Percentiles rank a stretch among this genome's conserved stretches.
phyloP scores from a whole-genome alignment of 2,888 invertebrate species.

The Lithosia quadra region DNA sequence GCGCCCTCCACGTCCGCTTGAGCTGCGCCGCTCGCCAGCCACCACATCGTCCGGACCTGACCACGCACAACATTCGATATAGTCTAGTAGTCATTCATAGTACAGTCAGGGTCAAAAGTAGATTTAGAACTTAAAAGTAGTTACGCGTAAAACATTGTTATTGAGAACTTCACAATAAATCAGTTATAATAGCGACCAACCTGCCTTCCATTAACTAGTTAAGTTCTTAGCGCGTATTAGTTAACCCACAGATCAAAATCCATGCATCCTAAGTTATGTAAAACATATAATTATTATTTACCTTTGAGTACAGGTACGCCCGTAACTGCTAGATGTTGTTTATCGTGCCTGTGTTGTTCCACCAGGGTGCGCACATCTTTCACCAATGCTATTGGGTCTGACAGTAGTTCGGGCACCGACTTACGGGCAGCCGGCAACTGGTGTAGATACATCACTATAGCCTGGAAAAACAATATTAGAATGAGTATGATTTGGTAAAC shows the following conservation, averaged over 20 bases:
- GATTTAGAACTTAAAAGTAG: too few species aligned
- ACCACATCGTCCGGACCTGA: constrained; percentile 79
- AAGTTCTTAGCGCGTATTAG: too few species aligned
- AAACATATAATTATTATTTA: constrained; percentile 36
- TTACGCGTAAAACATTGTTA: too few species aligned
- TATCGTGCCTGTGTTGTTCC: constrained; percentile 95
- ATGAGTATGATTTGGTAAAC: too few species aligned
- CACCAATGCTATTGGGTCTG: constrained; percentile 95
- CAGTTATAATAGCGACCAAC: too few species aligned
- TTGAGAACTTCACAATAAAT: too few species aligned
- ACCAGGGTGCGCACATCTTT: constrained; percentile 96
- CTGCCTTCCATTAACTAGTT: too few species aligned
- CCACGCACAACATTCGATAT: not conserved
- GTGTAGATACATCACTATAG: constrained; percentile 96
- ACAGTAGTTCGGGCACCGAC: constrained; percentile 95
- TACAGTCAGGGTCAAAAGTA: too few species aligned
- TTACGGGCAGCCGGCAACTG: constrained; percentile 96
- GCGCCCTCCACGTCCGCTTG: constrained; percentile 75
- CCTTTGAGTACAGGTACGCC: constrained; percentile 92
- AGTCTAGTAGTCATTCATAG: too few species aligned
- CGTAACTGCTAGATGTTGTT: constrained; percentile 93
- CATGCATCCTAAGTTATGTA: not conserved
- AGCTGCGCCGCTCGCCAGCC: constrained; percentile 71
- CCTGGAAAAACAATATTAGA: constrained; percentile 73
- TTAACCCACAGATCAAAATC: not conserved